These are phyloP conservation scores for Pantherophis vulpinus DNA, from an alignment of 2,797 vertebrate species.

Conservation along the genomic window DNA sequence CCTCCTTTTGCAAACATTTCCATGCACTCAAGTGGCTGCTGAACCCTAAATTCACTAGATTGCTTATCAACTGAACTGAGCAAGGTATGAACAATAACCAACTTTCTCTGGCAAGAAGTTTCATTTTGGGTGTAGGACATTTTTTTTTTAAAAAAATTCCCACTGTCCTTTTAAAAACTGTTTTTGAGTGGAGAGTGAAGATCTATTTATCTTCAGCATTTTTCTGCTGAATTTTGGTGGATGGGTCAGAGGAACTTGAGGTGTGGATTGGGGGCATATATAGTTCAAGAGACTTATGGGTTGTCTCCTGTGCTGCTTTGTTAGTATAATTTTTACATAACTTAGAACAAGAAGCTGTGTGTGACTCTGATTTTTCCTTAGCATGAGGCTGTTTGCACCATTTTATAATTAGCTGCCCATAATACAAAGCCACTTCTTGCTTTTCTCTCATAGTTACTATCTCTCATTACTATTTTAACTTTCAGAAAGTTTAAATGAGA, in stretches of 20 bases:
- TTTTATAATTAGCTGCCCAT: constrained; percentile 46
- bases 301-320: neutral
- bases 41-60: neutral
- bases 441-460: constrained; percentile 37
- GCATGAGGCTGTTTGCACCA: neutral
- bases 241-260: neutral
- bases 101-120: neutral
- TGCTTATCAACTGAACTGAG: neutral
- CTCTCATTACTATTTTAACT: constrained; percentile 49
- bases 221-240: neutral
- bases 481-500: constrained; percentile 68
- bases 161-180: neutral
- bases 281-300: neutral
- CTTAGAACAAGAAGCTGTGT: neutral
- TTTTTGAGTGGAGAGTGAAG: neutral
- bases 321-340: constrained; percentile 10
- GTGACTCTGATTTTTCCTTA: neutral
- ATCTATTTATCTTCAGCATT: neutral
- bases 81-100: neutral
- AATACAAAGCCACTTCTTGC: constrained; percentile 35
- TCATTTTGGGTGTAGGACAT: neutral
- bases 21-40: neutral
- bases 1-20: neutral
- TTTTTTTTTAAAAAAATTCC: neutral
- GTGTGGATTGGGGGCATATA: neutral